A percentile compares a stretch with the other conserved stretches of the same genome.
Conservation (phyloP, 2,888 invertebrate species). For the Agrotis clavis region DNA sequence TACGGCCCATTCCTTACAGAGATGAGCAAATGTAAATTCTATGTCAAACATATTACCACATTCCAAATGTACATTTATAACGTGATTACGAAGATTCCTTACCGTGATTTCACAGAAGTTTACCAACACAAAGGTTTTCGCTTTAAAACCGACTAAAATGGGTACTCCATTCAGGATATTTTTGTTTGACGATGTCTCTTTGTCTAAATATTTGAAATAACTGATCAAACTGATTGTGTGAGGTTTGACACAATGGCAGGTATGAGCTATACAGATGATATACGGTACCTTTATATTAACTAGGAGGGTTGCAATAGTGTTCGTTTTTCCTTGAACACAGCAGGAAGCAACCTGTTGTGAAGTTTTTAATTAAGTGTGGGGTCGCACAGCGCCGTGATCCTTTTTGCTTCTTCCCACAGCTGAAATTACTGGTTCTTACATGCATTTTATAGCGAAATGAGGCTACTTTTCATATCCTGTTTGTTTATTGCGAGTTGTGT, state of each 20-base stretch:
- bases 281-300: constrained; percentile 60
- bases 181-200: constrained; percentile 30
- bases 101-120: constrained; percentile 7
- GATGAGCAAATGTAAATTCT: not conserved
- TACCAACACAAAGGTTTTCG: constrained; percentile 28
- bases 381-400: constrained; percentile 72
- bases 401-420: constrained; percentile 67
- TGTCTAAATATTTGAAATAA: constrained; percentile 45
- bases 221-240: constrained; percentile 35
- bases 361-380: constrained; percentile 87
- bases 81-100: constrained; percentile 9
- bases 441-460: constrained; percentile 55
- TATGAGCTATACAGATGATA: constrained; percentile 29
- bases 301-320: constrained; percentile 51
- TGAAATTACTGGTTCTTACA: constrained; percentile 76
- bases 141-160: constrained; percentile 28
- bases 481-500: constrained; percentile 38
- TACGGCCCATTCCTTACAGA: not conserved
- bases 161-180: constrained; percentile 22
- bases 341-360: constrained; percentile 86
- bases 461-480: constrained; percentile 57
- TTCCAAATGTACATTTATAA: not conserved
- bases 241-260: constrained; percentile 29
- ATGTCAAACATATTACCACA: not conserved
- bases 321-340: constrained; percentile 67